These are phyloP conservation scores for Hirtodrosophila histrioides DNA, from an alignment of 2,888 invertebrate genomes.

Conservation along the genomic window DNA sequence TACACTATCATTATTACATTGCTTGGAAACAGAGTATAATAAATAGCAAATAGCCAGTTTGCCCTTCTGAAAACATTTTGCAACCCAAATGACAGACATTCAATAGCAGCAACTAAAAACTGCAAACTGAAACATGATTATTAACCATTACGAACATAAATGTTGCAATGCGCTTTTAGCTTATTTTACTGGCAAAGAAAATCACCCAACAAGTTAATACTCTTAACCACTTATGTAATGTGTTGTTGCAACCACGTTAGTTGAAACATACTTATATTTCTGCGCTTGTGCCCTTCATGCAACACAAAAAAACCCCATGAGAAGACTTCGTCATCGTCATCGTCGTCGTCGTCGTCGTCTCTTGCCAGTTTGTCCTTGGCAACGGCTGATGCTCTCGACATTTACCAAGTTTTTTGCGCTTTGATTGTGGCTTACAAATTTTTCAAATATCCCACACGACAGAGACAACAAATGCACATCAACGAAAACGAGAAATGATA, in stretches of 20 bases:
- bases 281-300: neutral
- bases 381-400: constrained; percentile 33
- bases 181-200: constrained; percentile 20
- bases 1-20: no score
- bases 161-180: constrained; percentile 40
- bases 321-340: constrained; percentile 24
- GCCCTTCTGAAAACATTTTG: no score
- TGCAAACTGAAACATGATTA: constrained; percentile 18
- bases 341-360: constrained; percentile 23
- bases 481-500: constrained; percentile 8
- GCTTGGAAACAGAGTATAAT: no score
- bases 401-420: constrained; percentile 38
- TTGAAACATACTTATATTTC: constrained; percentile 27
- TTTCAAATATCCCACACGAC: constrained; percentile 41
- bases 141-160: constrained; percentile 19
- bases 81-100: no score
- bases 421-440: constrained; percentile 48
- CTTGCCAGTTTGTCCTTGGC: constrained; percentile 41
- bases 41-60: no score
- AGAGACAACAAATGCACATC: constrained; percentile 6
- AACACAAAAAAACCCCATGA: constrained; percentile 22
- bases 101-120: no score
- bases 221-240: constrained; percentile 3
- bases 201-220: constrained; percentile 28
- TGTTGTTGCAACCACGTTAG: constrained; percentile 17